Conservation (phyloP, 2,797 vertebrate genomes). For the Lerista edwardsae region DNA sequence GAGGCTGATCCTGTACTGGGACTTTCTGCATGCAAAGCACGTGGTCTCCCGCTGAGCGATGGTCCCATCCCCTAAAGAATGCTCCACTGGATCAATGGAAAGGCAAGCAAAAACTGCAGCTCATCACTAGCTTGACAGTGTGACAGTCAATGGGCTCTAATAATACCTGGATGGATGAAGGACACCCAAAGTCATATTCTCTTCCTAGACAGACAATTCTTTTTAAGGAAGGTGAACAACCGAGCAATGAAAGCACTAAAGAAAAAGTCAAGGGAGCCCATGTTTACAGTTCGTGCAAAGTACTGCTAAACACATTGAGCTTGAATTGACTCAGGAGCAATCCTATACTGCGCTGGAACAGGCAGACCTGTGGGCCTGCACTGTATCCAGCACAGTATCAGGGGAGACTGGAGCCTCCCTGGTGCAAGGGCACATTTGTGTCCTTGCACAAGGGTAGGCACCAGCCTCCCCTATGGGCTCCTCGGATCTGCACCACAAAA, state of each 20-base stretch:
- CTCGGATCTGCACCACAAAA: too few relatives aligned
- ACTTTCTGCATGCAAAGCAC: too few relatives aligned
- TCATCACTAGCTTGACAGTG: not conserved
- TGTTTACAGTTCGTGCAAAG: slow-evolving; percentile 4
- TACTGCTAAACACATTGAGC: not conserved
- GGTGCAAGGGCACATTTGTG: too few relatives aligned
- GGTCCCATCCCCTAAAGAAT: not conserved
- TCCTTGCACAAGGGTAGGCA: too few relatives aligned
- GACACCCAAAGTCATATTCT: not conserved
- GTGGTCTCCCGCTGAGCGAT: too few relatives aligned
- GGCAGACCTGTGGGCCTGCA: too few relatives aligned
- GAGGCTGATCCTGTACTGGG: too few relatives aligned
- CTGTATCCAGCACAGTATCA: too few relatives aligned
- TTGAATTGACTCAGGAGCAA: not conserved
- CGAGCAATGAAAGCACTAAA: slow-evolving; percentile 23
- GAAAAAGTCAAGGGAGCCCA: slow-evolving; percentile 1
- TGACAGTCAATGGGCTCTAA: not conserved
- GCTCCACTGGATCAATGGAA: not conserved
- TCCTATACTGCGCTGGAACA: too few relatives aligned
- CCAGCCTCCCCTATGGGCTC: too few relatives aligned
- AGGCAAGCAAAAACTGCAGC: slow-evolving; percentile 1
- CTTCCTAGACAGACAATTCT: not conserved
- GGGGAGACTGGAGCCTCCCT: too few relatives aligned
- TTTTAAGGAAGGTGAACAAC: slow-evolving; percentile 25
- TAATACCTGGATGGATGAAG: not conserved